These are phyloP conservation scores for Brachylomia viminalis DNA, from an alignment of 2,888 invertebrate species.

Conservation along the genomic window DNA sequence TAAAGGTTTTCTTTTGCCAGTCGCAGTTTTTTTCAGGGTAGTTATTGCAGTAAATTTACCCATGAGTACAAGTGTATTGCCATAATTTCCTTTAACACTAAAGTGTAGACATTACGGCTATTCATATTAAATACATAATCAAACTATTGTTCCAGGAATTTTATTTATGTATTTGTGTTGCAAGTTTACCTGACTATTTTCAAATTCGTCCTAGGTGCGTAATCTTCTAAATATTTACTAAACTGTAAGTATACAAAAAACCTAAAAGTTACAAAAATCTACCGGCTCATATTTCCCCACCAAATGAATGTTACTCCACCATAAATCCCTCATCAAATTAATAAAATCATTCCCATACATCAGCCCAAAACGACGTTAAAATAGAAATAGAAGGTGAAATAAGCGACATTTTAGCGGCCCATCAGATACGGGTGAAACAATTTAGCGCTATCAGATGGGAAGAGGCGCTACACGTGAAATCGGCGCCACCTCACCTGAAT, in stretches of 20 bases:
- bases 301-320: conserved; percentile 1
- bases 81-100: not conserved
- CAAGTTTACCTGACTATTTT: not conserved
- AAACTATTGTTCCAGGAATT: not conserved
- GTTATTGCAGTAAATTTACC: not conserved
- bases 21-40: not conserved
- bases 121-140: not conserved
- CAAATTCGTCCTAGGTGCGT: not conserved
- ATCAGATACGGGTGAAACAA: conserved; percentile 89
- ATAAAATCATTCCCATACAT: conserved; percentile 28
- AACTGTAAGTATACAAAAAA: not conserved
- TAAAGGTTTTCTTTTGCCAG: not conserved
- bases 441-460: conserved; percentile 87
- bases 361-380: conserved; percentile 23
- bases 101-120: not conserved
- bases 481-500: conserved; percentile 71
- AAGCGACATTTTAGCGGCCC: conserved; percentile 71
- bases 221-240: not conserved
- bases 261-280: not conserved
- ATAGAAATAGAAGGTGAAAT: conserved; percentile 56
- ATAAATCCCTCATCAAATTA: conserved; percentile 28
- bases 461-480: conserved; percentile 70
- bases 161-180: not conserved
- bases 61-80: not conserved
- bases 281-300: not conserved